phyloP scores from a whole-genome alignment of 2,888 invertebrate genomes.

The Pachydiplax longipennis region DNA sequence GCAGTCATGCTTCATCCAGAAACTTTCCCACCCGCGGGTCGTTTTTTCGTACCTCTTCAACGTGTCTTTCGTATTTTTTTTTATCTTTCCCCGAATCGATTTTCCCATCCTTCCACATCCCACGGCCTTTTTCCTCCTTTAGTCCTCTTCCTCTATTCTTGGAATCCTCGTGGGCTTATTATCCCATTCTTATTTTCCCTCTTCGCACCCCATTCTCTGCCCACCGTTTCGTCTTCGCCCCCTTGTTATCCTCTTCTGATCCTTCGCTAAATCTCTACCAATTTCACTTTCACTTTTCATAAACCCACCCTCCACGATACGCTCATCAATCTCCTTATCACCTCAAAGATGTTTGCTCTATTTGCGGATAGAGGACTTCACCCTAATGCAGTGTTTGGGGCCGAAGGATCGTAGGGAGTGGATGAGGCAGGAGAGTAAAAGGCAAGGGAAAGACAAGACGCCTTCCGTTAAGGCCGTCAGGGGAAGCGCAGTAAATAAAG shows the following conservation, averaged over 20 bases:
- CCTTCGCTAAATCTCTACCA: neutral
- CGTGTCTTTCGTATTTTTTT: neutral
- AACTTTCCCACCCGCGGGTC: neutral
- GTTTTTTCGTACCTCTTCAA: no score
- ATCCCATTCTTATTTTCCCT: neutral
- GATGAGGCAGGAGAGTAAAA: no score
- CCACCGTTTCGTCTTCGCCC: neutral
- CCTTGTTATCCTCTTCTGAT: no score
- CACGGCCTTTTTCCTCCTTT: neutral
- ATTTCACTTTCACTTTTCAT: neutral
- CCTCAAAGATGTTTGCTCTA: neutral
- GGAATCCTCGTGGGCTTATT: neutral
- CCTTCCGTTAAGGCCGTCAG: neutral
- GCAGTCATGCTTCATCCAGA: neutral
- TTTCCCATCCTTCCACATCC: neutral
- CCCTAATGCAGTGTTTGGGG: neutral
- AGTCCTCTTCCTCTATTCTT: neutral
- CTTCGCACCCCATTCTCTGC: neutral
- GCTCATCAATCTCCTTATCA: neutral
- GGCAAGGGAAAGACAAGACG: neutral
- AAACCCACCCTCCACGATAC: neutral
- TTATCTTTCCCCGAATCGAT: neutral
- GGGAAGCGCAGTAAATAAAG: neutral
- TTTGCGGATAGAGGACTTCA: neutral
- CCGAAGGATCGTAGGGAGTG: neutral